A percentile compares a stretch with the other conserved stretches of the same genome.
Evolutionary conservation across 2,113 vertebrate species (phyloP).

Genomic region (Amazona vittata): DNA sequence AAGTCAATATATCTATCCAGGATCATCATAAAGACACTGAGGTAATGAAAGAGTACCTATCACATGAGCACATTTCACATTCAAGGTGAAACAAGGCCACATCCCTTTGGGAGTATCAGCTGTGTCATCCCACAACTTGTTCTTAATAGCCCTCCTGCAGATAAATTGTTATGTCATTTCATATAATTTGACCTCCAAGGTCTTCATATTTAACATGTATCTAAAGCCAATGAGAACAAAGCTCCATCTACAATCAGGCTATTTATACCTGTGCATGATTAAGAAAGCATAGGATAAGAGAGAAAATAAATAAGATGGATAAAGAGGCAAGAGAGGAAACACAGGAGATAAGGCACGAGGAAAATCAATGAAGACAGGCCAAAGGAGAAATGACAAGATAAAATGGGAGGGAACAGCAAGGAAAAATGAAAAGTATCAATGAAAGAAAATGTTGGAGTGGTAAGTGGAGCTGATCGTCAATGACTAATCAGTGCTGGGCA

Average conservation of each 20-base stretch:
- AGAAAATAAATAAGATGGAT: background rate
- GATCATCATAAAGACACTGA: background rate
- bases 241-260: background rate
- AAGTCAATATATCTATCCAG: background rate
- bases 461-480: background rate
- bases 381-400: background rate
- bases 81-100: background rate
- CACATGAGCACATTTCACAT: background rate
- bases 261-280: background rate
- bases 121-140: background rate
- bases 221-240: background rate
- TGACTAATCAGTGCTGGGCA: background rate
- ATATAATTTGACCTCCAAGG: background rate
- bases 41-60: background rate
- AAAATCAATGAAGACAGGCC: background rate
- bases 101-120: background rate
- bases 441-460: background rate
- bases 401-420: background rate
- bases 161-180: background rate
- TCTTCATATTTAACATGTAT: background rate
- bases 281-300: background rate
- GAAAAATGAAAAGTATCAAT: background rate
- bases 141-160: background rate
- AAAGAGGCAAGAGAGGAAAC: background rate
- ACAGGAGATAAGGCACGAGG: background rate